Conservation (phyloP, 2,888 invertebrate species). For the Pterostichus niger region DNA sequence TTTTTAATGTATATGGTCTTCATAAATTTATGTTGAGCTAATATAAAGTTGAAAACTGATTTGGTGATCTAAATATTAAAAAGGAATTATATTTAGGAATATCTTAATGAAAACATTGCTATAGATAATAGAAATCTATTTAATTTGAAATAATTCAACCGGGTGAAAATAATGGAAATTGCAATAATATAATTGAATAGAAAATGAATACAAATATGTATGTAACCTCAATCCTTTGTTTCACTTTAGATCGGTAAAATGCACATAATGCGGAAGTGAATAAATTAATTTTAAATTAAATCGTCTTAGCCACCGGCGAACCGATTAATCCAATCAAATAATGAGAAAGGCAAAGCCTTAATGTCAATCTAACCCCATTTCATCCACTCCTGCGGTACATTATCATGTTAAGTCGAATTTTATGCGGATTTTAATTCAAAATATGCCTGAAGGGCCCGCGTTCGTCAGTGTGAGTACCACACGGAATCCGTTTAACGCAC, state of each 20-base stretch:
- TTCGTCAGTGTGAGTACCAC: background rate
- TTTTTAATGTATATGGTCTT: too few species aligned
- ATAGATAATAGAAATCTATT: too few species aligned
- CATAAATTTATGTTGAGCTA: too few species aligned
- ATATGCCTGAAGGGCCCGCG: background rate
- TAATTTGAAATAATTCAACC: background rate
- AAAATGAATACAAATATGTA: conserved; percentile 22
- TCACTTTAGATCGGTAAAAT: conserved; percentile 16
- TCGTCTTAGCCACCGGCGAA: background rate
- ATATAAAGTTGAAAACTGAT: too few species aligned
- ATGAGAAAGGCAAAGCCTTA: conserved; percentile 9
- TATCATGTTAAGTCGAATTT: conserved; percentile 39
- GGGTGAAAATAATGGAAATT: background rate
- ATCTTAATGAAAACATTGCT: too few species aligned
- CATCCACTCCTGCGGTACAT: background rate
- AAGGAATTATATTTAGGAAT: too few species aligned
- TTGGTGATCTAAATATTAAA: too few species aligned
- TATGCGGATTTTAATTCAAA: conserved; percentile 46
- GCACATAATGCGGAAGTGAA: conserved; percentile 18
- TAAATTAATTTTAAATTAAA: conserved; percentile 25
- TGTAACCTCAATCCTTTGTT: conserved; percentile 12
- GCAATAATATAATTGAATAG: background rate
- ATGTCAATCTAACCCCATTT: conserved; percentile 9
- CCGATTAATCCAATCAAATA: conserved; percentile 11
- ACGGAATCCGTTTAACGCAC: background rate